Conservation (phyloP, 2,113 vertebrate genomes). For the Carassius carassius region DNA sequence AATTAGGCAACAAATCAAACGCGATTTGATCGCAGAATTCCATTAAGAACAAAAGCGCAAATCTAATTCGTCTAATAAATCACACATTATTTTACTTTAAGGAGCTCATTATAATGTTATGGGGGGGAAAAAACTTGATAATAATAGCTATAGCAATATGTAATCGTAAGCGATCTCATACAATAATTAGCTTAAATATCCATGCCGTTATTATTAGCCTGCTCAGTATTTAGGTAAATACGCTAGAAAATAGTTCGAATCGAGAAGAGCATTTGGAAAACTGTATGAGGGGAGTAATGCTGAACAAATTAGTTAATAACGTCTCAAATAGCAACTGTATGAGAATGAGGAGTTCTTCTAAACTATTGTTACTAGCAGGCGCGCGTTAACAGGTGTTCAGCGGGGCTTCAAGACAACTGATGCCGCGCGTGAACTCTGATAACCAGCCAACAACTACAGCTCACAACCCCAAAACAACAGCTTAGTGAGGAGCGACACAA, state of each 20-base stretch:
- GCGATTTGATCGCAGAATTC: neutral
- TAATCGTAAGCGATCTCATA: neutral
- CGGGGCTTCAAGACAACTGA: slow-evolving; percentile 41
- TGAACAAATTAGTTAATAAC: neutral
- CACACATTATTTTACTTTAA: neutral
- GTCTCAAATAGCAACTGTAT: neutral
- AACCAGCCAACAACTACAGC: neutral
- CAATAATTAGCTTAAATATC: neutral
- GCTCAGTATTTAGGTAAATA: neutral
- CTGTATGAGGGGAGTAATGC: neutral
- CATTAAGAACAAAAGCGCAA: neutral
- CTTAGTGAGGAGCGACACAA: neutral
- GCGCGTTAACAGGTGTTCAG: slow-evolving; percentile 33
- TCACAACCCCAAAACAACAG: neutral
- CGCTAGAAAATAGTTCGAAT: neutral
- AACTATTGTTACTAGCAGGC: neutral
- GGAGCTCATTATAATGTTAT: neutral
- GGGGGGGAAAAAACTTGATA: too few species aligned
- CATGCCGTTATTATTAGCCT: neutral
- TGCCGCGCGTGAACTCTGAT: neutral
- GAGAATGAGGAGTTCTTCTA: neutral
- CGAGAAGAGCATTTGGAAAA: neutral
- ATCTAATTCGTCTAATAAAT: neutral
- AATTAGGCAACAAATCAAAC: neutral
- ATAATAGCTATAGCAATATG: neutral